phyloP scores from a whole-genome alignment of 2,113 vertebrate genomes.

The Ranitomeya imitator region DNA sequence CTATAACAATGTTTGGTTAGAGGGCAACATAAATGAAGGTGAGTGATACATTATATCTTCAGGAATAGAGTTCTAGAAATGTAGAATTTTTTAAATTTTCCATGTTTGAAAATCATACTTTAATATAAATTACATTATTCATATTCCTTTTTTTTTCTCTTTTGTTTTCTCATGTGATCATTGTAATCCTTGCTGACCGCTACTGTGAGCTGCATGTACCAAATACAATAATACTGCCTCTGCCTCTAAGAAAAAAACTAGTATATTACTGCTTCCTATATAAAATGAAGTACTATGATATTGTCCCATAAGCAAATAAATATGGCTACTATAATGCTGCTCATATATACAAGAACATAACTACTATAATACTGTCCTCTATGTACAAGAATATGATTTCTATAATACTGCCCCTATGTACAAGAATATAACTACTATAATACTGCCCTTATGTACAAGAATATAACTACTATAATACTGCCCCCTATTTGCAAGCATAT shows the following conservation, averaged over 20 bases:
- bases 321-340: not conserved
- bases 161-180: no score
- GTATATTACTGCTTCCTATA: not conserved
- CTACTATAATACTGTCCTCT: not conserved
- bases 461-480: conserved; percentile 7
- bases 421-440: conserved; percentile 4
- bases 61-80: no score
- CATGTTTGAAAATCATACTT: no score
- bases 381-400: not conserved
- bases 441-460: not conserved
- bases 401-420: not conserved
- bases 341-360: not conserved
- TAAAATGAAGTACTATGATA: not conserved
- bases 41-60: no score
- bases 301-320: not conserved
- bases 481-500: not conserved
- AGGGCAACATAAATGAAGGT: not conserved
- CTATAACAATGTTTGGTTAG: not conserved
- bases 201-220: not conserved
- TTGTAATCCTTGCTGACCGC: no score
- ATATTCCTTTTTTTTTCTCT: no score
- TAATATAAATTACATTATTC: no score
- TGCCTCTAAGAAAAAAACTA: not conserved
- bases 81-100: no score
- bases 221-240: not conserved